Base-by-base conservation (phyloP, 2,113 vertebrate species). In the Xerus inauris region DNA sequence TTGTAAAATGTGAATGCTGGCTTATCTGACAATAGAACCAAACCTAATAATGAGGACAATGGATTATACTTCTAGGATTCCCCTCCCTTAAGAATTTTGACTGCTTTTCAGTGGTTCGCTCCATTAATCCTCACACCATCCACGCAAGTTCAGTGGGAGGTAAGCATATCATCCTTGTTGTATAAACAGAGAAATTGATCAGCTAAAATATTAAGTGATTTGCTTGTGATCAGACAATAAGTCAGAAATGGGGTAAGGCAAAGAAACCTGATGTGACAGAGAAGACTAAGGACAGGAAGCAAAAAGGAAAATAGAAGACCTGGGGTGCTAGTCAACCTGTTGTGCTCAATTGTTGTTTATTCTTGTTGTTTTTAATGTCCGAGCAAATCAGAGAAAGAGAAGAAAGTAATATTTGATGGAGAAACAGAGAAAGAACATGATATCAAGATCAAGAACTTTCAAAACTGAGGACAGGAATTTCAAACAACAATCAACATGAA, bases 141-240 rank as follows among this genome's bases (percentile, higher is more conserved):
- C 32, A 76, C 80, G 35, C 45, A 91, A 88, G 65, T 83, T 87
- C 32, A 67, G 35, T 26, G 89, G 54, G 71, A 49, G 13, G 51
- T 79, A 90, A 87, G 57, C 51, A 77, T 79, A 82, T 93, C 73
- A 65, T 89, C 47, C 57, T 94, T 76, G 3, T 57, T 96, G 89
- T 94, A 45, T 69, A 94, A 87, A 95, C n/a, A 93, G 82, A 86
- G 57, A 93, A 88, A 91, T 67, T 93, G n/a, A 92, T 93, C 62
- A 83, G 30, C 54, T 42, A 40, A 94, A 93, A 89, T 87, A 93
- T 89, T 87, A 97, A 91, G 57, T 93, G 49, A 93, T 95, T 93
- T 89, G 2, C 38, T 93, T 93, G 35, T 57, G 91, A 40, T 83
- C 69, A 89, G 40, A 96, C 47, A 82, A 47, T 95, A 64, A 54